Conservation (phyloP, 2,113 vertebrate species). For the Malurus cyaneus region DNA sequence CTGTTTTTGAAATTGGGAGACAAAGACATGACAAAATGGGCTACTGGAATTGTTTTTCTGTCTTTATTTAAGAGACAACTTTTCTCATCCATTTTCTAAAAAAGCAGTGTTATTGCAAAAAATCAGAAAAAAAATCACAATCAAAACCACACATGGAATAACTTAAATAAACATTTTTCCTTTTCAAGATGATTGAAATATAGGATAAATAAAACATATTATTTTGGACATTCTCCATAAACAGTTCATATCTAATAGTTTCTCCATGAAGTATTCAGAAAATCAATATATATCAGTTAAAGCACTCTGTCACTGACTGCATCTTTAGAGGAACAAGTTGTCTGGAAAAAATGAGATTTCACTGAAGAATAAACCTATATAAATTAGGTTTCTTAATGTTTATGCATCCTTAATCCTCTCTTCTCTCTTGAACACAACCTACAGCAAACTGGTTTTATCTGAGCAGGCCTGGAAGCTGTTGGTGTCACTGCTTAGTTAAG, state of each 20-base stretch:
- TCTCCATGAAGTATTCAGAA: background rate
- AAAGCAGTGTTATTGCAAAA: background rate
- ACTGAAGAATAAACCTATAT: background rate
- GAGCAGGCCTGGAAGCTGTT: background rate
- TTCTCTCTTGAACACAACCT: background rate
- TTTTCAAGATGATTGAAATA: background rate
- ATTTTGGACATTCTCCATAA: background rate
- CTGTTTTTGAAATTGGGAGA: background rate
- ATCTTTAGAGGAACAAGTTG: background rate
- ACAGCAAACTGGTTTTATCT: background rate
- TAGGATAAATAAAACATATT: background rate
- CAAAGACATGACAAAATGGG: background rate
- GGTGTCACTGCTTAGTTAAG: background rate
- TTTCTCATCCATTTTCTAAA: background rate
- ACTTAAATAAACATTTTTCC: conserved; percentile 6
- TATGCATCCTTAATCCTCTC: background rate
- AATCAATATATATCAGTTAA: background rate
- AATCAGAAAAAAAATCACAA: background rate
- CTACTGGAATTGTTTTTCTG: background rate
- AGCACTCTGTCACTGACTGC: background rate
- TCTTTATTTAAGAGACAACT: conserved; percentile 21
- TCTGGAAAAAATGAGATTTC: background rate
- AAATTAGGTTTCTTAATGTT: background rate
- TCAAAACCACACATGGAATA: background rate
- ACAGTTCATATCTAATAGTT: background rate